Conservation (phyloP, 2,888 invertebrate species). For the Microplitis manilae region DNA sequence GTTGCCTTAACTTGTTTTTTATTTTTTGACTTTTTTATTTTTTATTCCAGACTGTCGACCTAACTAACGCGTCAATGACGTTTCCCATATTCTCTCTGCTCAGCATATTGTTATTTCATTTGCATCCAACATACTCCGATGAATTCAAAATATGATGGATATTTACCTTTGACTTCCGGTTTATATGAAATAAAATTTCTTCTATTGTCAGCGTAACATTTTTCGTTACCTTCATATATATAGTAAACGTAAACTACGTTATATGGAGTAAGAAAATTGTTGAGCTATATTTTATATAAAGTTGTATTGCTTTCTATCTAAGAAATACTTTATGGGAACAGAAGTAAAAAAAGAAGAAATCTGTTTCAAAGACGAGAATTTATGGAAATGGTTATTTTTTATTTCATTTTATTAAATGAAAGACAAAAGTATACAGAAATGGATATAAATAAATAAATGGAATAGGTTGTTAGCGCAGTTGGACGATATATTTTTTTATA, state of each 20-base stretch:
- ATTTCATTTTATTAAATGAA: background rate
- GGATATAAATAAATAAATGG: background rate
- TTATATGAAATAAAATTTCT: background rate
- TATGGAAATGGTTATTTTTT: background rate
- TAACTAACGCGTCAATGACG: background rate
- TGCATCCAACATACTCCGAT: background rate
- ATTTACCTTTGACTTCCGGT: conserved; percentile 1
- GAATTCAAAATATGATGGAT: background rate
- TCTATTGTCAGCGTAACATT: background rate
- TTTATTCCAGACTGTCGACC: background rate
- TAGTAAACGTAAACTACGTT: background rate
- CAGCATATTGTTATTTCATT: conserved; percentile 1
- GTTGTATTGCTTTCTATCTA: background rate
- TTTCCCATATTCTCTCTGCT: background rate
- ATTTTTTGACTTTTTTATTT: background rate
- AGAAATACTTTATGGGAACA: background rate
- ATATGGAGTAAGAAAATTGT: background rate
- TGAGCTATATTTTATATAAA: background rate
- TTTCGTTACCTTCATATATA: background rate
- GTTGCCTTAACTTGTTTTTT: background rate
- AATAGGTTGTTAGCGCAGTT: background rate
- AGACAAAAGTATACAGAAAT: background rate
- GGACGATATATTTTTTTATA: background rate
- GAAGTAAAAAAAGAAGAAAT: background rate
- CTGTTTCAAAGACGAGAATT: background rate